Evolutionary conservation across 2,113 vertebrate genomes (phyloP).

Genomic region (Pedetes capensis): DNA sequence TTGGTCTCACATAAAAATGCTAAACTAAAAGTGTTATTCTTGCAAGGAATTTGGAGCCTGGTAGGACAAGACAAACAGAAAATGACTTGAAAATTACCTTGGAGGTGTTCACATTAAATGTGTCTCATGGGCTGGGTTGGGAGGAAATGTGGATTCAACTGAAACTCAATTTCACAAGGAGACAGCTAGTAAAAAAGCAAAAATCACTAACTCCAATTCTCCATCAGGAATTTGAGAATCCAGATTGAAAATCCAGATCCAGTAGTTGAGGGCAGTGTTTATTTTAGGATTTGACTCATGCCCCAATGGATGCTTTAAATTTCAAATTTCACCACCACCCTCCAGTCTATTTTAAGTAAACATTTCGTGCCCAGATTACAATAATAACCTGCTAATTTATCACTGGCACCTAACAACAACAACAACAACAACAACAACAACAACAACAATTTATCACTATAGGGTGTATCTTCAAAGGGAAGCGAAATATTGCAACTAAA

Average conservation of each 20-base stretch:
- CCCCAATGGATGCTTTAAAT: not conserved
- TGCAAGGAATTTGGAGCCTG: not conserved
- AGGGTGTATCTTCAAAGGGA: not conserved
- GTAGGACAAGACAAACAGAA: not conserved
- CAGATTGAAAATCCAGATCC: not conserved
- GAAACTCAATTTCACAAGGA: not conserved
- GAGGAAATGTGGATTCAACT: not conserved
- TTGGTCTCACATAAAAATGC: not conserved
- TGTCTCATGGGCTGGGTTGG: not conserved
- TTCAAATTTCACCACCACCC: not conserved
- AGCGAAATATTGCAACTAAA: not conserved
- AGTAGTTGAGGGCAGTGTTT: not conserved
- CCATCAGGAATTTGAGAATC: not conserved
- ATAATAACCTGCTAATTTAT: not conserved
- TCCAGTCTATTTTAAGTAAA: not conserved
- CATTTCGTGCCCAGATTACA: not conserved
- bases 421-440: no score
- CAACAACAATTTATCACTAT: not conserved
- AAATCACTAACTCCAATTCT: not conserved
- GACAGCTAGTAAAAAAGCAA: not conserved
- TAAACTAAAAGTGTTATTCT: not conserved
- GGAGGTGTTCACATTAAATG: not conserved
- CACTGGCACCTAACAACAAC: no score
- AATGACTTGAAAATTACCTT: not conserved
- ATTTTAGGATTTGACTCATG: not conserved